Conservation (phyloP, 2,888 invertebrate species). For the Abscondita cerata region DNA sequence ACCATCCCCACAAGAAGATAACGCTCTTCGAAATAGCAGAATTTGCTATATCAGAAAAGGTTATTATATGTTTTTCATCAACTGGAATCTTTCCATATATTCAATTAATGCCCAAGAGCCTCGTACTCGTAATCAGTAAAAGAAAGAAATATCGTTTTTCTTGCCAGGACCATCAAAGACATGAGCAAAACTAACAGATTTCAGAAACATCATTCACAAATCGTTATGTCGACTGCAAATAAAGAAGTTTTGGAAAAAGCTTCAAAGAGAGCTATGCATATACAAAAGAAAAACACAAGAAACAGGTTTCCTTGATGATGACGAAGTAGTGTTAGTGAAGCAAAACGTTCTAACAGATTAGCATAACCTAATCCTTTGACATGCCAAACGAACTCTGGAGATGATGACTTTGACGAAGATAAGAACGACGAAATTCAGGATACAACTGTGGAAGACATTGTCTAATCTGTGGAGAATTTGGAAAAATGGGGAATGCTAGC, state of each 20-base stretch:
- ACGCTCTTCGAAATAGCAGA: background rate
- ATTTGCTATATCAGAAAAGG: background rate
- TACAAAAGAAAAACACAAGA: background rate
- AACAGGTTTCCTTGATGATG: background rate
- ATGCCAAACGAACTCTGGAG: no score
- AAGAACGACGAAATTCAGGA: no score
- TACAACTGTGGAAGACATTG: no score
- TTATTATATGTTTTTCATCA: background rate
- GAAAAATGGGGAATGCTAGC: background rate
- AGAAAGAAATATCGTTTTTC: background rate
- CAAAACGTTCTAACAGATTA: no score
- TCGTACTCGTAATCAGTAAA: background rate
- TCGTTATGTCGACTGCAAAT: background rate
- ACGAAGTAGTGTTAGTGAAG: background rate
- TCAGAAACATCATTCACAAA: no score
- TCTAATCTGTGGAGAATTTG: no score
- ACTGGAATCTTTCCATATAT: background rate
- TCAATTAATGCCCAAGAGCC: background rate
- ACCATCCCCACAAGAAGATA: background rate
- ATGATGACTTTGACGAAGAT: no score
- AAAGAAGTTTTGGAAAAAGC: background rate
- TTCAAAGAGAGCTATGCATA: background rate
- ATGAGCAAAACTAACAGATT: background rate
- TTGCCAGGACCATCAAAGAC: background rate
- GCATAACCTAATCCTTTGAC: no score